These are phyloP conservation scores for Desmodus rotundus DNA, from an alignment of 2,113 vertebrate species.

Conservation along the genomic window DNA sequence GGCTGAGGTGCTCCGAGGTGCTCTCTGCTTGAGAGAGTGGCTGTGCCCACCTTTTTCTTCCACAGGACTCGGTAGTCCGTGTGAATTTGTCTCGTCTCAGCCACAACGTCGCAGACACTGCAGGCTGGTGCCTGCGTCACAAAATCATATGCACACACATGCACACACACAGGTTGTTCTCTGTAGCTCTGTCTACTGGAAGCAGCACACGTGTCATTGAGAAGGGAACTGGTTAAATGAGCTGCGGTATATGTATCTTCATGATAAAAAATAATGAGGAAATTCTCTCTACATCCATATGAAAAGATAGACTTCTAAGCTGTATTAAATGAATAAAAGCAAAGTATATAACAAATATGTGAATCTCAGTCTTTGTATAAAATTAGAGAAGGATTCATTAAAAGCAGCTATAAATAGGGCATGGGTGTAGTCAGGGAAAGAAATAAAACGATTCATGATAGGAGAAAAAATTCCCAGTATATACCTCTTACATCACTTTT, in stretches of 20 bases:
- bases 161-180: neutral
- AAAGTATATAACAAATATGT: neutral
- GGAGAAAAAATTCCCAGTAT: neutral
- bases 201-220: neutral
- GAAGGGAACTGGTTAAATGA: neutral
- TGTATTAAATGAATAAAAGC: neutral
- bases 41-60: no score
- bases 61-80: no score
- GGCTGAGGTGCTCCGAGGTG: no score
- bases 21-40: no score
- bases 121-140: no score
- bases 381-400: neutral
- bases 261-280: neutral
- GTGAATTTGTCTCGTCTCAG: no score
- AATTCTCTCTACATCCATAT: neutral
- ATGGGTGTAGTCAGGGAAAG: fast-evolving
- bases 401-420: neutral
- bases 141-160: neutral
- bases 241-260: neutral
- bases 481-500: neutral
- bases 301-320: neutral
- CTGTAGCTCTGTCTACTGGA: neutral
- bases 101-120: no score
- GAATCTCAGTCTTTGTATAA: neutral
- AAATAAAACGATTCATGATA: neutral